These are phyloP conservation scores for Zaprionus taronus DNA, from an alignment of 1,140 invertebrate species.

Conservation along the genomic window DNA sequence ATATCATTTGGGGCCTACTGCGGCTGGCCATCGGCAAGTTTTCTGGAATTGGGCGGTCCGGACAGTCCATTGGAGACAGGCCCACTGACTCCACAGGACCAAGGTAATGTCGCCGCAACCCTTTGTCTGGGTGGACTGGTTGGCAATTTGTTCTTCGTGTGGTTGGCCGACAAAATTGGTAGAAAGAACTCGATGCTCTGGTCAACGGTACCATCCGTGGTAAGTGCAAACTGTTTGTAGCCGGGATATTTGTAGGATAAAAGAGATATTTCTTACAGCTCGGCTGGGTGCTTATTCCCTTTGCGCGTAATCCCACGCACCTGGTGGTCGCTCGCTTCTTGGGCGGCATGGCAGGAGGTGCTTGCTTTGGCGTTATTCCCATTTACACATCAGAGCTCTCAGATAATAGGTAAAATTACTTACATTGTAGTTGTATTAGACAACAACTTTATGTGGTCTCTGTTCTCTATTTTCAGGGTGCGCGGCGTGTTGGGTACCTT, in stretches of 20 bases:
- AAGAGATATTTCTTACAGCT: constrained; percentile 40
- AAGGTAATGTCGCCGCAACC: constrained; percentile 86
- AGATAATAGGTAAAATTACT: constrained; percentile 69
- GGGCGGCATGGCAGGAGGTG: constrained; percentile 84
- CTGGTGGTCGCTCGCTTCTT: constrained; percentile 84
- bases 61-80: constrained; percentile 66
- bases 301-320: constrained; percentile 73
- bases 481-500: constrained; percentile 85
- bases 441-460: not conserved
- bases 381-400: constrained; percentile 85
- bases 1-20: constrained; percentile 73
- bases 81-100: constrained; percentile 80
- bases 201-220: constrained; percentile 67
- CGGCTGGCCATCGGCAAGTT: constrained; percentile 85
- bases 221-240: constrained; percentile 21
- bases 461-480: constrained; percentile 47
- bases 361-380: constrained; percentile 84
- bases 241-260: too few relatives aligned
- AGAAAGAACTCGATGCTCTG: constrained; percentile 63
- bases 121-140: constrained; percentile 85
- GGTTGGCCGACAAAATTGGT: constrained; percentile 85
- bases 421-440: not conserved
- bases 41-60: constrained; percentile 84
- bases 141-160: constrained; percentile 85
- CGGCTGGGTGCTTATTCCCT: constrained; percentile 83